Conservation (phyloP, 1,140 invertebrate species). For the Brachionus rubens region DNA sequence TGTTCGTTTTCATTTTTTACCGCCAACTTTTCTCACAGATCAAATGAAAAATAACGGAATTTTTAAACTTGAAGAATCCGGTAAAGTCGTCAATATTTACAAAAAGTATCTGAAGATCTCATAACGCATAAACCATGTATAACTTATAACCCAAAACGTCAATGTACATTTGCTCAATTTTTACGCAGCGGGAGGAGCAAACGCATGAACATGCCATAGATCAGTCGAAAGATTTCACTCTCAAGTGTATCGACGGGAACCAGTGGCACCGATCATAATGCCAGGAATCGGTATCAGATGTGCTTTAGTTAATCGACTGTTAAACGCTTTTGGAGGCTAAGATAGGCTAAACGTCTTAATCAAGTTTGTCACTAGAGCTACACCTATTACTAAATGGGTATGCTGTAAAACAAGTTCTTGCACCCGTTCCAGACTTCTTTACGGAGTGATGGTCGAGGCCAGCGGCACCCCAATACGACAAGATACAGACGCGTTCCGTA, state of each 20-base stretch:
- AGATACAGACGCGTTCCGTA: too few relatives aligned
- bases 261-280: constrained; percentile 64
- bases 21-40: constrained; percentile 82
- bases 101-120: constrained; percentile 25
- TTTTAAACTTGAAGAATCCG: constrained; percentile 63
- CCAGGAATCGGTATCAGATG: constrained; percentile 56
- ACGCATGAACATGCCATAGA: constrained; percentile 75
- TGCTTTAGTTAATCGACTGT: constrained; percentile 47
- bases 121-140: constrained; percentile 40
- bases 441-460: too few relatives aligned
- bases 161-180: constrained; percentile 38
- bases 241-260: constrained; percentile 78
- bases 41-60: constrained; percentile 85
- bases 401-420: too few relatives aligned
- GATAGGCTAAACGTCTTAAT: constrained; percentile 62
- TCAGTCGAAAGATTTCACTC: constrained; percentile 89
- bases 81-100: constrained; percentile 28
- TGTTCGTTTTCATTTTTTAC: constrained; percentile 82
- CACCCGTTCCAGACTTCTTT: too few relatives aligned
- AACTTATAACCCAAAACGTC: constrained; percentile 4
- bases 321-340: constrained; percentile 64
- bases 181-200: constrained; percentile 84
- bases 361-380: too few relatives aligned
- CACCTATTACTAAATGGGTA: too few relatives aligned
- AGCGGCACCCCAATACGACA: too few relatives aligned